phyloP scores from a whole-genome alignment of 1,140 invertebrate species.

The Cheumatopsyche charites region DNA sequence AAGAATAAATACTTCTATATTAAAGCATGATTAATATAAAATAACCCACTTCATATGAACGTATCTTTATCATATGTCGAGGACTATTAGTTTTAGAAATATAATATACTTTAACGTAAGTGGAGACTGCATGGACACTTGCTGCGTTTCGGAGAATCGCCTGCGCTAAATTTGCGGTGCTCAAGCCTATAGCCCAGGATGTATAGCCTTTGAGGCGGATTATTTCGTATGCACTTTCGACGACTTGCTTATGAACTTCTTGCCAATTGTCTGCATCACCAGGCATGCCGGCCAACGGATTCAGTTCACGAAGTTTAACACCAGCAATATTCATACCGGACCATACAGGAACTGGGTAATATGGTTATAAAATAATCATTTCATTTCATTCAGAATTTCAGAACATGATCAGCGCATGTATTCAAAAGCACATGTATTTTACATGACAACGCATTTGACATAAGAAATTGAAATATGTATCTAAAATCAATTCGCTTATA shows the following conservation, averaged over 20 bases:
- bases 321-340: constrained; percentile 91
- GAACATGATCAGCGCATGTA: too few relatives aligned
- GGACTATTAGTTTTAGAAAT: too few relatives aligned
- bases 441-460: too few relatives aligned
- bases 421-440: too few relatives aligned
- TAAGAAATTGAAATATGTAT: too few relatives aligned
- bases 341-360: constrained; percentile 91
- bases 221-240: constrained; percentile 87
- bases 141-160: constrained; percentile 78
- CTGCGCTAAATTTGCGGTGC: constrained; percentile 73
- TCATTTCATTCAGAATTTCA: too few relatives aligned
- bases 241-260: constrained; percentile 69
- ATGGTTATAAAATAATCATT: too few relatives aligned
- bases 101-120: constrained; percentile 73
- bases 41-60: too few relatives aligned
- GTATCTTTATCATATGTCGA: too few relatives aligned
- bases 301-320: constrained; percentile 78
- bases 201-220: constrained; percentile 90
- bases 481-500: too few relatives aligned
- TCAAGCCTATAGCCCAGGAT: constrained; percentile 90
- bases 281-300: constrained; percentile 73
- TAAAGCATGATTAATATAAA: too few relatives aligned
- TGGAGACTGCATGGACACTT: constrained; percentile 82
- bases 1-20: too few relatives aligned
- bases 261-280: constrained; percentile 81